Percentiles rank a stretch among this genome's conserved stretches.
Evolutionary conservation across 2,113 vertebrate genomes (phyloP).

Genomic region (Ancistrus triradiatus): DNA sequence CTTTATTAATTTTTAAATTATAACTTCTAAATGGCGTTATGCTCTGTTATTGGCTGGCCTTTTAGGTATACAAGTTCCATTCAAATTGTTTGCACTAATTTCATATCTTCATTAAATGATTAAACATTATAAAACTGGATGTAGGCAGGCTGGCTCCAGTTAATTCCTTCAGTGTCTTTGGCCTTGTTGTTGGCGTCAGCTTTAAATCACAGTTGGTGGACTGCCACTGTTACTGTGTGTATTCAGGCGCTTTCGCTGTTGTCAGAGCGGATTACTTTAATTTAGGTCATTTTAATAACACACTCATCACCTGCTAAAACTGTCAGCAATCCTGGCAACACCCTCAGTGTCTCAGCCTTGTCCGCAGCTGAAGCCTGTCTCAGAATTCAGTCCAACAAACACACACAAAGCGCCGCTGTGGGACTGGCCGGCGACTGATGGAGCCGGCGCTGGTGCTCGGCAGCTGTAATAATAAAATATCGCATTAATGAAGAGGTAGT

Average conservation of each 20-base stretch:
- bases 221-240: slow-evolving; percentile 28
- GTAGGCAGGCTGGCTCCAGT: not conserved
- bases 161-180: not conserved
- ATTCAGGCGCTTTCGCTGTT: slow-evolving; percentile 20
- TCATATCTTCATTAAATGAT: not conserved
- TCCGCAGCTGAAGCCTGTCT: slow-evolving; percentile 64
- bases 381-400: slow-evolving; percentile 62
- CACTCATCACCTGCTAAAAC: slow-evolving; percentile 51
- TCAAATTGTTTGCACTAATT: not conserved
- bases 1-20: too few species aligned
- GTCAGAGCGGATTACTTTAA: slow-evolving; percentile 40
- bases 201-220: slow-evolving; percentile 31
- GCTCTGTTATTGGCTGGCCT: too few species aligned
- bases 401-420: slow-evolving; percentile 57
- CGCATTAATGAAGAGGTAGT: slow-evolving; percentile 68
- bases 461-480: slow-evolving; percentile 83
- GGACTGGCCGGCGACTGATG: slow-evolving; percentile 66
- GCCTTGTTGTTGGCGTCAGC: not conserved
- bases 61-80: too few species aligned
- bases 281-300: slow-evolving; percentile 55
- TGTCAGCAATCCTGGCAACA: slow-evolving; percentile 45
- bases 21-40: too few species aligned
- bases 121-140: not conserved
- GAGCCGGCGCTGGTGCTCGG: slow-evolving; percentile 77
- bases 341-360: slow-evolving; percentile 17